Percentiles rank a stretch among this genome's conserved stretches.
phyloP scores from a whole-genome alignment of 2,888 invertebrate genomes.

The Norana najaformis region DNA sequence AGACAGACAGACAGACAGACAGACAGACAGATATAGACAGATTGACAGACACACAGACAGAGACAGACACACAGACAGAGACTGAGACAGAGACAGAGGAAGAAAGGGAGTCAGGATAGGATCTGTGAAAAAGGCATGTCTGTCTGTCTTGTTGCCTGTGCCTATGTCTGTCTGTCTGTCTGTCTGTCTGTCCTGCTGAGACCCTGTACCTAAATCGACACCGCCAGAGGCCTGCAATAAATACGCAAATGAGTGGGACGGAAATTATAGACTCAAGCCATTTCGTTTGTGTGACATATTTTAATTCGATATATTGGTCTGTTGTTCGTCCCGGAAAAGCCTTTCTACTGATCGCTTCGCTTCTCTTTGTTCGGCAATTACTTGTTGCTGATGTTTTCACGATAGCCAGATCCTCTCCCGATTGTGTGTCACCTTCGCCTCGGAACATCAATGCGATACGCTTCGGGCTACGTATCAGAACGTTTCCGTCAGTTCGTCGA shows the following conservation, averaged over 20 bases:
- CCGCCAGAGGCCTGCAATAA: neutral
- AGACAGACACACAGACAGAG: too few species aligned
- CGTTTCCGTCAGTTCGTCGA: neutral
- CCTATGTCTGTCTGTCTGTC: neutral
- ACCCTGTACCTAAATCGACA: neutral
- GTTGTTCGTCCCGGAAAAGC: neutral
- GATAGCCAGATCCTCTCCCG: neutral
- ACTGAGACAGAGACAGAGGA: too few species aligned
- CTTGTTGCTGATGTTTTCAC: constrained; percentile 15
- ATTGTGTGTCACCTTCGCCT: neutral
- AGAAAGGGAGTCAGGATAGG: too few species aligned
- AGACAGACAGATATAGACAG: too few species aligned
- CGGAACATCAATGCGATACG: constrained; percentile 2
- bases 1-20: too few species aligned
- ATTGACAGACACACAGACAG: too few species aligned
- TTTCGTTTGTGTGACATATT: constrained; percentile 19
- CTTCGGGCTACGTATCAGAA: neutral
- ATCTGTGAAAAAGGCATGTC: too few species aligned
- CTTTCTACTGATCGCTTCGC: neutral
- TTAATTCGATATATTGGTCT: constrained; percentile 17
- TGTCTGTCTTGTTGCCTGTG: neutral
- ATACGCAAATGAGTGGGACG: neutral
- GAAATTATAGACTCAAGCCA: constrained; percentile 14
- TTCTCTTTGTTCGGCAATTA: constrained; percentile 16
- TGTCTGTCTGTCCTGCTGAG: neutral